Evolutionary conservation across 2,888 invertebrate species (phyloP), one percentile per base, ranked within the genome.

Genomic region (Heliconius aoede): DNA sequence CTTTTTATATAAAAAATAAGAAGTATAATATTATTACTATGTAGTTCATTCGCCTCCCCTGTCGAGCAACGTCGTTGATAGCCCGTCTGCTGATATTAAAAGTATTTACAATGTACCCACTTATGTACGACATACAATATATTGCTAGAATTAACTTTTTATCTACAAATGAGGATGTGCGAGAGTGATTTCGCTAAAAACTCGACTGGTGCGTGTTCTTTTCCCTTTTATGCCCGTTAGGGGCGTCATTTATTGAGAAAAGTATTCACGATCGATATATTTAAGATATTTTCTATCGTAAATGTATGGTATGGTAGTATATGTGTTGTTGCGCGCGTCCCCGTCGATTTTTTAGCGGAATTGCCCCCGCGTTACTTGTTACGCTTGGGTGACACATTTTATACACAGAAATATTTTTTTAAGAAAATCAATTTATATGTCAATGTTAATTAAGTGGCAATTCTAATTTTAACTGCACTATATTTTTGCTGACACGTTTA

Each of bases 401-500:
- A 94, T 92, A 93, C 88, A 92, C 92, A 93, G 90, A 92, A 92
- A 92, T 93, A 93, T 94, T 94, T 94, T 94, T 93, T 93, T 93
- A 93, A 91, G 88, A 91, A 87, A 80, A 89, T 88, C 90, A 89
- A 89, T 91, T 90, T 92, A 92, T 93, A 91, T 91, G 92, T 92
- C 86, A 89, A 91, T 91, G 89, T 92, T 93, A 93, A 91, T 90
- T 92, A 92, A 91, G 92, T 91, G 90, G 92, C 93, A 92, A 93
- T 91, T 91, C 87, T 93, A 90, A 92, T 93, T 93, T 93, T 87
- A 86, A 88, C 89, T 91, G 92, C 94, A 93, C 92, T 91, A 91
- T 93, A 93, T 91, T 94, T 92, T 93, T 93, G 94, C 94, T 94
- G 94, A 93, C 94, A 93, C 92, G 91, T 90, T 88, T 94, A 93